Conservation (phyloP, 92 coral and sea anemone genomes). For the Porites lobata region DNA sequence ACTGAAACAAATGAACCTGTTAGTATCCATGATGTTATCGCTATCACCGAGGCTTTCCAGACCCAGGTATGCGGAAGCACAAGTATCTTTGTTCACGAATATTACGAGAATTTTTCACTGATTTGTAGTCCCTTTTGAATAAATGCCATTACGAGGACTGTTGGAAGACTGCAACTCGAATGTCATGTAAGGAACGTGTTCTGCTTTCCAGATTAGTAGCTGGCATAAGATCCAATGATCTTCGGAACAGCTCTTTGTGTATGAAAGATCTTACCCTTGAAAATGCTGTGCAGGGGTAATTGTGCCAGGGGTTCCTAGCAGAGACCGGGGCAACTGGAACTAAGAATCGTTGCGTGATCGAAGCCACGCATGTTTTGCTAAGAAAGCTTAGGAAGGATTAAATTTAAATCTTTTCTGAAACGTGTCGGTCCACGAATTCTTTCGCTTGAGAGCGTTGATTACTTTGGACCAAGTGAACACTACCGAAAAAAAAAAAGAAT, state of each 20-base stretch:
- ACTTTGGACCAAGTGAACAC: too few relatives aligned
- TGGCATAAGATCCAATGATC: slow-evolving; percentile 47
- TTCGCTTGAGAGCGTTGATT: too few relatives aligned
- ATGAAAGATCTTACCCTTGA: slow-evolving; percentile 51
- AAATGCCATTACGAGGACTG: slow-evolving; percentile 41
- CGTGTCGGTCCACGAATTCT: too few relatives aligned
- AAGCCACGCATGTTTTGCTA: too few relatives aligned
- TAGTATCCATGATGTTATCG: slow-evolving; percentile 17
- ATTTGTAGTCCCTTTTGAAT: slow-evolving; percentile 43
- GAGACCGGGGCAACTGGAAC: too few relatives aligned
- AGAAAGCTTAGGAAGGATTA: too few relatives aligned
- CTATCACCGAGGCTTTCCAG: slow-evolving; percentile 26
- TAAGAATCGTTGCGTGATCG: too few relatives aligned
- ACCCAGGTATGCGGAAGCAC: slow-evolving; percentile 47
- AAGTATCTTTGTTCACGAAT: slow-evolving; percentile 48
- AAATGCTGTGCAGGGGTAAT: slow-evolving; percentile 21
- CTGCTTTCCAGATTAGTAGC: slow-evolving; percentile 43
- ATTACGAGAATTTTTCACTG: slow-evolving; percentile 42
- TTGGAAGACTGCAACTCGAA: slow-evolving; percentile 15
- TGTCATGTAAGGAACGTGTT: slow-evolving; percentile 42
- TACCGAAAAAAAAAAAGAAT: too few relatives aligned
- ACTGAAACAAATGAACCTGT: slow-evolving; percentile 39
- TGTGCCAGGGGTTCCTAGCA: slow-evolving; percentile 13
- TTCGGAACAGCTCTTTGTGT: slow-evolving; percentile 26
- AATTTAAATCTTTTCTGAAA: too few relatives aligned